Evolutionary conservation across 2,797 vertebrate genomes (phyloP), one percentile per base, ranked within the genome.

Genomic region (Oreochromis grahami): DNA sequence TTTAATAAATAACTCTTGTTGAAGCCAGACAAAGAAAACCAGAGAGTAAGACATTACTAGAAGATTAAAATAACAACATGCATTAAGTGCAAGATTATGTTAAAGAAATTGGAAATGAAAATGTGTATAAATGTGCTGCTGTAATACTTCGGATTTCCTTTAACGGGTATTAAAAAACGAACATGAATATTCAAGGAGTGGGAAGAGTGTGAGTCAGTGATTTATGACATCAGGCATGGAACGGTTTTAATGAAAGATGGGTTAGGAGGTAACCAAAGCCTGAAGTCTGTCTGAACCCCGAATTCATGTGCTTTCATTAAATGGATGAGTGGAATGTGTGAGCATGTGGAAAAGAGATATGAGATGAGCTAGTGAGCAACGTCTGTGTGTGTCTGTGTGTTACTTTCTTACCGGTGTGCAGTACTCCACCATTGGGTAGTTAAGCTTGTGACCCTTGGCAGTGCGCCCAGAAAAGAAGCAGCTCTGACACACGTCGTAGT

Each of bases 391-490:
- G 50, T 83, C 36, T 34, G 55, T 85, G 86, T 77, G 77, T 81
- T 65, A 17, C 14, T 48, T 89, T 95, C 98, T 99, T 89, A 99
- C 98, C 85, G 98, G 98, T 89, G 98, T 98, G 90, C 98, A 99
- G 86, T 99, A 99, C 87, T 99, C 98, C 95, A 99, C 98, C 98
- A 99, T 99, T 58, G 98, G 98, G 91, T 99, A 98, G 96, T 98
- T 98, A 80, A 99, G 95, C 91, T 99, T 99, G 94, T 99, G 98
- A 32, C 98, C 98, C 91, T 99, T 99, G 82, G 98, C 98, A 12
- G 98, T 99, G 81, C 98, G 98, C 79, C 98, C 98, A 34, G 98
- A 99, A 88, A 99, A 99, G 96, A 99, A 99, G 93, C 98, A 99
- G 90, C 97, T 99, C 95, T 99, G 98, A 94, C 98, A 99, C 88